phyloP scores from a whole-genome alignment of 2,113 vertebrate genomes.

The Actenoides lindsayi region DNA sequence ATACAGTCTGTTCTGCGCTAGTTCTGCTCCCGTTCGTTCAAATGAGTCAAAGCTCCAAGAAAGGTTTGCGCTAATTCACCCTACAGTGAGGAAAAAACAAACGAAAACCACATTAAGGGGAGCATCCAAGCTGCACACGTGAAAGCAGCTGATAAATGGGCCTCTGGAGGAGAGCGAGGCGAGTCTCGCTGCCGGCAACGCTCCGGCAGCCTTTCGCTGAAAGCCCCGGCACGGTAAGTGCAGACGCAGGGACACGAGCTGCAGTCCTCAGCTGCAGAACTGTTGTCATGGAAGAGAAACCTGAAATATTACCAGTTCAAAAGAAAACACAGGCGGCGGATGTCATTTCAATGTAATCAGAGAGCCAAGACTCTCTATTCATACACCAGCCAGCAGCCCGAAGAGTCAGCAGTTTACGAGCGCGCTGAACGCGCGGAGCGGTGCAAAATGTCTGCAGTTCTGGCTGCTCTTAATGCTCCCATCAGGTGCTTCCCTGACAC shows the following conservation, averaged over 20 bases:
- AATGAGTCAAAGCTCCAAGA: background rate
- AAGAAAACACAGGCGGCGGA: background rate
- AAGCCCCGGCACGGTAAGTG: rapidly evolving
- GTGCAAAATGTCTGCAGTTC: background rate
- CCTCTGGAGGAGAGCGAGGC: background rate
- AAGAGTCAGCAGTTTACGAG: background rate
- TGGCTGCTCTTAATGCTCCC: background rate
- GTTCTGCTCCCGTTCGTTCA: background rate
- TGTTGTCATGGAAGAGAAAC: background rate
- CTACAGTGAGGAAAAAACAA: background rate
- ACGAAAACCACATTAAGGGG: background rate
- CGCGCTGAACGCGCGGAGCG: rapidly evolving
- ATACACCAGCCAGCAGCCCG: background rate
- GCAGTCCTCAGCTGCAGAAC: background rate
- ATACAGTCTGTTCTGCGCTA: background rate
- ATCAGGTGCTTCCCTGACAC: background rate
- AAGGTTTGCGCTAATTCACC: background rate
- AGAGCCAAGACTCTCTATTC: background rate
- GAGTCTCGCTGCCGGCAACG: rapidly evolving
- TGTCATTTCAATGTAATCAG: background rate
- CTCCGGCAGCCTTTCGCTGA: rapidly evolving
- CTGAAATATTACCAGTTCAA: background rate
- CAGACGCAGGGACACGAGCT: background rate
- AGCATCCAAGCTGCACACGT: background rate
- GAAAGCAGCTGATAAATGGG: background rate